These are phyloP conservation scores for Ridgeia piscesae DNA, from an alignment of 1,140 invertebrate genomes.

Conservation along the genomic window DNA sequence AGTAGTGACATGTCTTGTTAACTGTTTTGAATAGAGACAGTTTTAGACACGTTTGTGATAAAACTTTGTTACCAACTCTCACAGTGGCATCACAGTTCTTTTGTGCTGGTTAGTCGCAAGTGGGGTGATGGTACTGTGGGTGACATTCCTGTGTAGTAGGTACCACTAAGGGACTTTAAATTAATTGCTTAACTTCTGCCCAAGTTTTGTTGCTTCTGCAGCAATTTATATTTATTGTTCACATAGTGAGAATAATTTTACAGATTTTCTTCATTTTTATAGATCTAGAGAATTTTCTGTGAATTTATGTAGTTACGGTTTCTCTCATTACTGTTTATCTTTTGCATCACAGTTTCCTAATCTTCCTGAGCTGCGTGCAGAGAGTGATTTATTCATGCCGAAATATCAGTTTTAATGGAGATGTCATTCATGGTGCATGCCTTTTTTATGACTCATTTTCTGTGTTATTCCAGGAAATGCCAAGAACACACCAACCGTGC, in stretches of 20 bases:
- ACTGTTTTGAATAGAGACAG: not conserved
- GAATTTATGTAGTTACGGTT: too few relatives aligned
- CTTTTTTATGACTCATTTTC: not conserved
- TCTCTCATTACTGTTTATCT: not conserved
- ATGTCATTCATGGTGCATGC: not conserved
- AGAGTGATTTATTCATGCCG: not conserved
- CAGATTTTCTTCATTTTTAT: not conserved
- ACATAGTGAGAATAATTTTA: not conserved
- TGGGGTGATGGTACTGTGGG: not conserved
- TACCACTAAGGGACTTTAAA: not conserved
- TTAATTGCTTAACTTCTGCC: not conserved
- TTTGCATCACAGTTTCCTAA: not conserved
- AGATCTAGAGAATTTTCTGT: too few relatives aligned
- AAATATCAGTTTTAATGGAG: not conserved
- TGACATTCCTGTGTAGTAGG: not conserved
- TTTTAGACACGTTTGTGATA: not conserved
- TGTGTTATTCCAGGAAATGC: not conserved
- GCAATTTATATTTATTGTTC: not conserved
- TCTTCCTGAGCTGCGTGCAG: not conserved
- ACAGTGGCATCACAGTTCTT: too few relatives aligned
- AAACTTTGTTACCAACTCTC: too few relatives aligned
- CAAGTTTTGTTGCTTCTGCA: not conserved
- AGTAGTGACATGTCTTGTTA: not conserved
- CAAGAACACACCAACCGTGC: conserved; percentile 18
- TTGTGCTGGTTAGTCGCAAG: not conserved